These are phyloP conservation scores for Pocillopora meandrina DNA, from an alignment of 92 coral and sea anemone species.

Conservation along the genomic window DNA sequence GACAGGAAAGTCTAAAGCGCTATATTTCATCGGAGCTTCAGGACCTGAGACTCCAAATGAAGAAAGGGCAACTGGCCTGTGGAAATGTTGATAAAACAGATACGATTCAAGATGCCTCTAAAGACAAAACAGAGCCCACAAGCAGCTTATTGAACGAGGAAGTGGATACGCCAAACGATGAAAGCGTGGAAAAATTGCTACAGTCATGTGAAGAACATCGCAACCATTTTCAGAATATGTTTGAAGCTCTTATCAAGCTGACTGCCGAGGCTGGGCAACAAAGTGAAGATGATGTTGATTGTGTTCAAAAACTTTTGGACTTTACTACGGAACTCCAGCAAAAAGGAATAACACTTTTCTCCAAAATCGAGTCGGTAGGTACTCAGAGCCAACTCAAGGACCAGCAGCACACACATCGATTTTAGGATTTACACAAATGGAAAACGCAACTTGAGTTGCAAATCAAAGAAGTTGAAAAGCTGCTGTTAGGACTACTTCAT, in stretches of 20 bases:
- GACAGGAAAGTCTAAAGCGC: slow-evolving; percentile 81
- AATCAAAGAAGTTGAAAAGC: no score
- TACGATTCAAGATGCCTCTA: not conserved
- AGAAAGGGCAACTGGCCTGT: slow-evolving; percentile 42
- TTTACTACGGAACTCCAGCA: slow-evolving; percentile 68
- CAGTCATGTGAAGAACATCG: slow-evolving; percentile 63
- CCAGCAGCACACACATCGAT: no score
- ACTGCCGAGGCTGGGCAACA: slow-evolving; percentile 77
- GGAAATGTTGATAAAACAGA: slow-evolving; percentile 19
- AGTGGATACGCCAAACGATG: slow-evolving; percentile 31
- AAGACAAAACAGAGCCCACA: not conserved
- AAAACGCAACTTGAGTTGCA: no score
- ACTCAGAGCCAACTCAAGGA: no score
- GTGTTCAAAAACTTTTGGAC: slow-evolving; percentile 67
- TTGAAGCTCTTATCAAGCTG: slow-evolving; percentile 60
- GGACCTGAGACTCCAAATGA: slow-evolving; percentile 59
- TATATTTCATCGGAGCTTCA: slow-evolving; percentile 68
- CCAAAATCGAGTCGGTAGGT: no score
- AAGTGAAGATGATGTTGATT: slow-evolving; percentile 61
- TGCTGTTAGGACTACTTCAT: not conserved
- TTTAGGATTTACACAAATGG: no score
- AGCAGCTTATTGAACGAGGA: not conserved
- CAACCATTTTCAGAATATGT: slow-evolving; percentile 52
- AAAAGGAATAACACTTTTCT: slow-evolving; percentile 42
- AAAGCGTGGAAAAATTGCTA: slow-evolving; percentile 30